Evolutionary conservation across 53 echinoderm and acorn worm species (phyloP).

Genomic region (Patiria pectinifera): DNA sequence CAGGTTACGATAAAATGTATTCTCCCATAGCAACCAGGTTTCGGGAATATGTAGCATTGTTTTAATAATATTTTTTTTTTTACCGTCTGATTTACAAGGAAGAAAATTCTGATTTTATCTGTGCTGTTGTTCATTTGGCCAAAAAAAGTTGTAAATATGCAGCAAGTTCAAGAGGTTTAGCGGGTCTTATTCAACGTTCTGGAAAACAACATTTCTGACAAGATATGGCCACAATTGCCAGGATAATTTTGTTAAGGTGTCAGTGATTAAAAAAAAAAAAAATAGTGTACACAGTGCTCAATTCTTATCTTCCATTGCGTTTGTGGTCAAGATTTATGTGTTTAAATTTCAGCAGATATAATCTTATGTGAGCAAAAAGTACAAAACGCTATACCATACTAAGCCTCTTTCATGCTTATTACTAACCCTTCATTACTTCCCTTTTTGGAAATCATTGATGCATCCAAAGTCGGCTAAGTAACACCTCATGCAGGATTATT

Average conservation of each 20-base stretch:
- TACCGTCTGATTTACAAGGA: background rate
- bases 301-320: too few relatives aligned
- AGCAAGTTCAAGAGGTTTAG: too few relatives aligned
- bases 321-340: too few relatives aligned
- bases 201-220: background rate
- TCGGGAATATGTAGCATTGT: background rate
- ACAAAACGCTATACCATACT: background rate
- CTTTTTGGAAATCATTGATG: background rate
- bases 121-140: too few relatives aligned
- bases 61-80: too few relatives aligned
- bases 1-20: background rate
- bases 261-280: too few relatives aligned
- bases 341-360: background rate
- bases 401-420: background rate
- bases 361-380: background rate
- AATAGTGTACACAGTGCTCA: too few relatives aligned
- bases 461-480: background rate
- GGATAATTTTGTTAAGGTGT: too few relatives aligned
- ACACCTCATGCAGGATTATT: background rate
- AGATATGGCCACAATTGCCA: too few relatives aligned
- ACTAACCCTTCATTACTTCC: background rate
- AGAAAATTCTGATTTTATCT: background rate
- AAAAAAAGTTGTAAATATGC: too few relatives aligned
- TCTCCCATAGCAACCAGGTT: background rate
- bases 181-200: background rate